Conservation (phyloP, 2,113 vertebrate genomes). For the Ranitomeya imitator region DNA sequence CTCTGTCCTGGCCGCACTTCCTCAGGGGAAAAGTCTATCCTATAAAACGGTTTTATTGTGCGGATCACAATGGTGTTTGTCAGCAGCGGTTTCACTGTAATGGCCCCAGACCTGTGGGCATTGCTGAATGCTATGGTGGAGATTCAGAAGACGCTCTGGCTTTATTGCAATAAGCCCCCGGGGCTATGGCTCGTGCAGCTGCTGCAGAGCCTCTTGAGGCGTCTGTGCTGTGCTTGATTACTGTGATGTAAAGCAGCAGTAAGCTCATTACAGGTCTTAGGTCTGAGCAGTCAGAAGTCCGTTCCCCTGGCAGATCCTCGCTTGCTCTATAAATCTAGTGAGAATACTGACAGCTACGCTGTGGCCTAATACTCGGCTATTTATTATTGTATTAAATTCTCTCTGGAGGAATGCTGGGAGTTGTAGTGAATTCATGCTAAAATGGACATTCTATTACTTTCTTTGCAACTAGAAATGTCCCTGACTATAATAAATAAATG, state of each 20-base stretch:
- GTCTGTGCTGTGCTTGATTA: not conserved
- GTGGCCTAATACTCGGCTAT: not conserved
- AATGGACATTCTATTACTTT: not conserved
- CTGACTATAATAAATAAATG: too few species aligned
- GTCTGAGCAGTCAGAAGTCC: conserved; percentile 15
- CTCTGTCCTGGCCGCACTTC: conserved; percentile 45
- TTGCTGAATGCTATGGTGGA: not conserved
- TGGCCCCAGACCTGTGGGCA: not conserved
- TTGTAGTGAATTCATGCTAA: not conserved
- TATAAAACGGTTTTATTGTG: conserved; percentile 45
- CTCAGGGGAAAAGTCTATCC: conserved; percentile 47
- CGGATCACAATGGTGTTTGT: conserved; percentile 45
- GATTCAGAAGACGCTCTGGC: not conserved
- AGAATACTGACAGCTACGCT: conserved; percentile 1
- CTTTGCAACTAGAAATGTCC: not conserved
- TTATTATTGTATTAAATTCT: not conserved
- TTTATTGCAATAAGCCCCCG: not conserved
- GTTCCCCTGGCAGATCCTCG: conserved; percentile 15
- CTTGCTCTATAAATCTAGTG: conserved; percentile 16
- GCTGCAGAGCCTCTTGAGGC: conserved; percentile 29
- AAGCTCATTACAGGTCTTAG: not conserved
- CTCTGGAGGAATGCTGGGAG: not conserved
- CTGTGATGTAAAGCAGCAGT: not conserved
- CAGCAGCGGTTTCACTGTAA: not conserved
- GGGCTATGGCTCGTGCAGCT: not conserved